Percentiles rank a stretch among this genome's conserved stretches.
Evolutionary conservation across 2,797 vertebrate species (phyloP).

Genomic region (Loriculus beryllinus): DNA sequence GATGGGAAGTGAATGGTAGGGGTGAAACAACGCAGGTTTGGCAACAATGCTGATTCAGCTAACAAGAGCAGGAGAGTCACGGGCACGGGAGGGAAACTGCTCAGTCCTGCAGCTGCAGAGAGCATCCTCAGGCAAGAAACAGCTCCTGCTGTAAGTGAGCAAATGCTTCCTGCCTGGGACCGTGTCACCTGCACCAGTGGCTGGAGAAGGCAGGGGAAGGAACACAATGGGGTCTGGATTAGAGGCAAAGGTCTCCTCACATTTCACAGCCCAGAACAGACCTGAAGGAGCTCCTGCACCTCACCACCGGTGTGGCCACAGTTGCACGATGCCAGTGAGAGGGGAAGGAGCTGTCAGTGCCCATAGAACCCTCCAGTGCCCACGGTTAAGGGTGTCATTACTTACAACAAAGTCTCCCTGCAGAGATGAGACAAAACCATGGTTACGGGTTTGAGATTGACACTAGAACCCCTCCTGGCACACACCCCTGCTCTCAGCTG

Average conservation of each 20-base stretch:
- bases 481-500: fast-evolving
- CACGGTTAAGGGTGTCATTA: fast-evolving
- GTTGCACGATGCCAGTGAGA: fast-evolving
- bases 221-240: background rate
- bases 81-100: background rate
- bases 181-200: background rate
- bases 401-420: slow-evolving; percentile 69
- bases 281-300: background rate
- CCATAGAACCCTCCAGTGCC: background rate
- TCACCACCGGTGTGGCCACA: background rate
- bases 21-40: background rate
- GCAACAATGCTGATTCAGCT: background rate
- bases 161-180: background rate
- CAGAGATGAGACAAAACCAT: background rate
- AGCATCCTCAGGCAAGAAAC: fast-evolving
- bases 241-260: background rate
- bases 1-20: background rate
- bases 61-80: background rate
- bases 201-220: background rate
- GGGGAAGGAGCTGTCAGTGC: background rate
- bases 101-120: background rate
- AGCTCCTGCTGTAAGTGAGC: background rate
- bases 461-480: background rate
- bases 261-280: background rate
- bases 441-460: background rate